Percentiles rank a stretch among this genome's conserved stretches.
Conservation (phyloP, 2,888 invertebrate genomes). For the Schizaphis graminum region DNA sequence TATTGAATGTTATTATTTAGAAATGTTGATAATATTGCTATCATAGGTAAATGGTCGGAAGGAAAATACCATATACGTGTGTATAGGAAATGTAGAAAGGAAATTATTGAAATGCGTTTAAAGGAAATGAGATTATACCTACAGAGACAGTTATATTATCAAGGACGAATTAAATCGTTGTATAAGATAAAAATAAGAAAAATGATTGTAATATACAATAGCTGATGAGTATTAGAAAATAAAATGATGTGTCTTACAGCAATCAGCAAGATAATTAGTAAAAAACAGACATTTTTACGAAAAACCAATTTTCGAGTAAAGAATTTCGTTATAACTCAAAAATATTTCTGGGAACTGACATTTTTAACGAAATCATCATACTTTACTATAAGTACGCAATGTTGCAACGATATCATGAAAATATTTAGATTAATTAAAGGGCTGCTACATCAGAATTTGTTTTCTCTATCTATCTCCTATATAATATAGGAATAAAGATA, state of each 20-base stretch:
- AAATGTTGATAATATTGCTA: neutral
- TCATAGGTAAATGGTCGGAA: neutral
- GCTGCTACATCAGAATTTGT: no score
- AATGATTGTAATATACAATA: neutral
- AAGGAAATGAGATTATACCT: neutral
- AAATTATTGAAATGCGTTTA: slow-evolving; percentile 16
- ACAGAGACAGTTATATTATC: neutral
- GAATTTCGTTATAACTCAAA: no score
- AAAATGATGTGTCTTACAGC: neutral
- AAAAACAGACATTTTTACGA: no score
- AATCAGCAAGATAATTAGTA: neutral
- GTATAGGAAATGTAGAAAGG: neutral
- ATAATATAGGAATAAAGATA: no score
- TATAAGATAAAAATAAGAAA: neutral
- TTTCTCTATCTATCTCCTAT: no score
- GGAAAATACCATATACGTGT: neutral
- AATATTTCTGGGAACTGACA: no score
- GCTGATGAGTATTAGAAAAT: neutral
- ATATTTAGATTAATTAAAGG: no score
- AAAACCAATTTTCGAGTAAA: no score
- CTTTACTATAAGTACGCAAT: no score
- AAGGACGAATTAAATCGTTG: neutral
- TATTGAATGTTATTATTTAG: neutral
- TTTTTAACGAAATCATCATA: no score
- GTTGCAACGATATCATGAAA: neutral